These are phyloP conservation scores for Melipona quadrifasciata DNA, from an alignment of 1,140 invertebrate species.

Conservation along the genomic window DNA sequence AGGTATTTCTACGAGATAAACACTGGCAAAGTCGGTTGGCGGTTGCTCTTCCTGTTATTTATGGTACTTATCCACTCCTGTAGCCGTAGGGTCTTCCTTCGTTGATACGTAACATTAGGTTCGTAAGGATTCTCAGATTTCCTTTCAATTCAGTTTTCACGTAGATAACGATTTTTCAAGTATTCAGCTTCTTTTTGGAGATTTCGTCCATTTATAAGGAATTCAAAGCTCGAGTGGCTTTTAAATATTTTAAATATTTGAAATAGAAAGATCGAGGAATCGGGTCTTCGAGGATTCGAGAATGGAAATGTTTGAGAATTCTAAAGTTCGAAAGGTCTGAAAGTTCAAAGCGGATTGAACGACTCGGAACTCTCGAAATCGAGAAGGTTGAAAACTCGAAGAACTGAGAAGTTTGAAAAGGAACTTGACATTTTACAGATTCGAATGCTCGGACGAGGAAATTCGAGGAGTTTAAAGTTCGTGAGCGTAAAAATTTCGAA, in stretches of 20 bases:
- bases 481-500: too few species aligned
- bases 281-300: too few species aligned
- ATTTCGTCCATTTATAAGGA: background rate
- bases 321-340: background rate
- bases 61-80: background rate
- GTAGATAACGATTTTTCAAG: background rate
- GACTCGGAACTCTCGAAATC: too few species aligned
- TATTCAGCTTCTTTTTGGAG: background rate
- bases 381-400: background rate
- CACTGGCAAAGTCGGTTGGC: background rate
- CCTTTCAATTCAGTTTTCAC: background rate
- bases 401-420: background rate
- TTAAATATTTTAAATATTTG: background rate
- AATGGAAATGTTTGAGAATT: background rate
- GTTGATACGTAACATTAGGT: background rate
- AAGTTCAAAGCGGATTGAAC: too few species aligned
- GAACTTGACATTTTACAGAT: background rate
- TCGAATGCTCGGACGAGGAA: background rate
- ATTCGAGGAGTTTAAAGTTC: background rate
- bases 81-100: background rate
- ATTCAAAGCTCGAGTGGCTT: background rate
- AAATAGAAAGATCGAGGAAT: background rate
- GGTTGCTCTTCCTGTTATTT: conserved; percentile 2
- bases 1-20: conserved; percentile 2
- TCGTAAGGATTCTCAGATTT: background rate